Conservation (phyloP, 2,888 invertebrate genomes). For the Xanthorhoe spadicearia region DNA sequence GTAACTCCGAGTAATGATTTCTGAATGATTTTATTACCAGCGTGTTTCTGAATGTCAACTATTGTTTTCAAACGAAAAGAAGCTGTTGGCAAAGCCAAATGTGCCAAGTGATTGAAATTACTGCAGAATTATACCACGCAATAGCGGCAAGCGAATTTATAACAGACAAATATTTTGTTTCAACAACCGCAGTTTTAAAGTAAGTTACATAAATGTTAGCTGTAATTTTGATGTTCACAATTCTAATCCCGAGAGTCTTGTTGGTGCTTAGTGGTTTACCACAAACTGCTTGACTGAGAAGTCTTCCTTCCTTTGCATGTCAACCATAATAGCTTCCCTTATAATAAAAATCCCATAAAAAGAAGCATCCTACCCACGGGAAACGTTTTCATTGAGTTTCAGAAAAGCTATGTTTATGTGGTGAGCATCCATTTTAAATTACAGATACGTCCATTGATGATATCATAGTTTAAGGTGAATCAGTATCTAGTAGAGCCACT, state of each 20-base stretch:
- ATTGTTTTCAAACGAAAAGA: slow-evolving; percentile 19
- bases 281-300: slow-evolving; percentile 61
- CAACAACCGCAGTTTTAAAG: slow-evolving; percentile 26
- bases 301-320: slow-evolving; percentile 65
- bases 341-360: slow-evolving; percentile 48
- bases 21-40: slow-evolving; percentile 6
- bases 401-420: slow-evolving; percentile 36
- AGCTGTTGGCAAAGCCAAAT: slow-evolving; percentile 3
- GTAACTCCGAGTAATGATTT: slow-evolving; percentile 8
- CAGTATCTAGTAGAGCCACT: neutral
- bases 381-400: slow-evolving; percentile 37
- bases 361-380: slow-evolving; percentile 33
- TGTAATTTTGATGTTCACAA: slow-evolving; percentile 58
- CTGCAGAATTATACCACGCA: slow-evolving; percentile 20
- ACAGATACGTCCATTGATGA: neutral
- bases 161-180: slow-evolving; percentile 14
- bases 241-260: slow-evolving; percentile 54
- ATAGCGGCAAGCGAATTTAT: neutral
- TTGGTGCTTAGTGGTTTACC: slow-evolving; percentile 68
- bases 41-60: slow-evolving; percentile 13
- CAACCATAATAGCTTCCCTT: slow-evolving; percentile 52
- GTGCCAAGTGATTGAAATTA: slow-evolving; percentile 12
- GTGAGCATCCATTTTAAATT: slow-evolving; percentile 22
- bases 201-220: slow-evolving; percentile 45
- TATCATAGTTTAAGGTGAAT: neutral